Evolutionary conservation across 2,888 invertebrate genomes (phyloP), one percentile per base, ranked within the genome.

Genomic region (Fragum fragum): DNA sequence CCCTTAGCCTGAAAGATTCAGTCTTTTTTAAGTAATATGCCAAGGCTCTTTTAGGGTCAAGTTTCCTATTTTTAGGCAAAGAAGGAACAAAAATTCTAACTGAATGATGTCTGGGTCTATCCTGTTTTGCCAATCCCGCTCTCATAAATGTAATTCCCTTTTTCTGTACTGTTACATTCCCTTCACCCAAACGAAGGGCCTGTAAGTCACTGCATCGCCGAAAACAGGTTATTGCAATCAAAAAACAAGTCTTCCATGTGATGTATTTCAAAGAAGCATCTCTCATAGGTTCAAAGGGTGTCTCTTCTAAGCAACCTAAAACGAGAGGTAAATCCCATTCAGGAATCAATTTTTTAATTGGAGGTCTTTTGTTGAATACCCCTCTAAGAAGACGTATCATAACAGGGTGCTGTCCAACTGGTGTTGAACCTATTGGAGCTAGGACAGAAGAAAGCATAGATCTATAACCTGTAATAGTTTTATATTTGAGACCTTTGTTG

Each of bases 251-350:
- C n/a, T n/a, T n/a, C n/a, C n/a, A n/a, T n/a, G n/a, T n/a, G n/a
- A n/a, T n/a, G n/a, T n/a, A 70, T 52, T 73, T 79, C 52, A 69
- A 53, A 32, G 79, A 52, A 29, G 73, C 63, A 16, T 73, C 36
- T 29, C 28, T 55, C 53, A 74, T 21, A 16, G 74, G 79, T 28
- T 73, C 79, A 70, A 74, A 74, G 14, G 75, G 75, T 7, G 28
- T 1, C 21, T 69, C 14, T 29, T 75, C n/a, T 9, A 73, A 11
- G 16, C 14, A 9, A 18, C 11, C 32, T 47, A 63, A 61, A 73
- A 73, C 63, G 29, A 23, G 21, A 42, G 29, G 52, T 16, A 79
- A 53, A 74, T 79, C 73, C 79, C 79, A 79, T 73, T 79, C 74
- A 32, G 73, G 73, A 1, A 74, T 29, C 6, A 79, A 23, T 26